Conservation (phyloP, 2,113 vertebrate genomes). For the Ailurus styani region DNA sequence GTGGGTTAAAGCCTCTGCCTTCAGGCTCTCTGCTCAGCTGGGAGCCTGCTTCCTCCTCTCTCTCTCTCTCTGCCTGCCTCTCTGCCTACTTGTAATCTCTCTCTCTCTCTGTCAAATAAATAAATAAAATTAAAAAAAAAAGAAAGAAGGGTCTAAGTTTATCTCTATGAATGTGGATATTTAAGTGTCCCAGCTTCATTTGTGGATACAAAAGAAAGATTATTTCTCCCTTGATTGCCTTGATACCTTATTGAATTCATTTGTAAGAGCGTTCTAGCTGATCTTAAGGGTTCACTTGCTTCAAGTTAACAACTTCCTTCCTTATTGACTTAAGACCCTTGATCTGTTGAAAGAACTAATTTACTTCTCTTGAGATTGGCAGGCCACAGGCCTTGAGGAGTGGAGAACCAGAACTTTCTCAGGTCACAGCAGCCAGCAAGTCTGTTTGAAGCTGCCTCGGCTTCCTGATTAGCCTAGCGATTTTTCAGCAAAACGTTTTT, state of each 20-base stretch:
- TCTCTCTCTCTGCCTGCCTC: no score
- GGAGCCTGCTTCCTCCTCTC: no score
- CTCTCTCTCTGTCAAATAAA: no score
- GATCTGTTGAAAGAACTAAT: background rate
- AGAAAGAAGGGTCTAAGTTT: background rate
- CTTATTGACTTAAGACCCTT: background rate
- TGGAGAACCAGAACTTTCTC: background rate
- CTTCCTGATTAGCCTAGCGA: background rate
- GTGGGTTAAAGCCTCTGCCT: no score
- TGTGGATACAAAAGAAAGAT: background rate
- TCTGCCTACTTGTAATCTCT: no score
- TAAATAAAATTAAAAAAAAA: no score
- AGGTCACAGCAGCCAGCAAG: background rate
- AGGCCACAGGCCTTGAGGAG: background rate
- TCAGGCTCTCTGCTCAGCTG: no score
- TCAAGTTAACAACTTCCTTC: background rate
- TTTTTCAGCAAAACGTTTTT: background rate
- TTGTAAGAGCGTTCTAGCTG: background rate
- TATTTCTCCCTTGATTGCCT: background rate
- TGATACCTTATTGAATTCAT: background rate
- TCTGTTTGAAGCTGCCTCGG: background rate
- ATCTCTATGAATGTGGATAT: background rate
- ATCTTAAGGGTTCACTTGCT: background rate
- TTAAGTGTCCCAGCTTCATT: background rate
- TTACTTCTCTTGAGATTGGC: background rate